Base-by-base conservation (phyloP, 2,888 invertebrate genomes). In the Colletes collaris region DNA sequence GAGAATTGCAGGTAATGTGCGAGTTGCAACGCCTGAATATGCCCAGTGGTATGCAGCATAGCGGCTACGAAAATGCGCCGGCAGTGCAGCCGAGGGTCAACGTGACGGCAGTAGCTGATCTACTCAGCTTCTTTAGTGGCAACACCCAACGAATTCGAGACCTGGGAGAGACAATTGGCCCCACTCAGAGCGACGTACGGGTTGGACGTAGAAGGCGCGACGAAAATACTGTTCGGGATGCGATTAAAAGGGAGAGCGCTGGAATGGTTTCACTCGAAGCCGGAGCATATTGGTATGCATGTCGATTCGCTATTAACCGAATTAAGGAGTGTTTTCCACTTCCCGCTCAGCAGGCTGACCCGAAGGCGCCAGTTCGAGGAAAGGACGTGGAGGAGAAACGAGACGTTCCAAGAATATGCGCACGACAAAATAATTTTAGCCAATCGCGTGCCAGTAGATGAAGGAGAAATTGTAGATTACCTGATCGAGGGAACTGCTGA, bases 401-500 rank as follows among this genome's bases (percentile, higher is more conserved):
- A 64, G 37, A 8, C 50, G 27, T 52, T 64, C 19, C 13, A 11
- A 1, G 63, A 64, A 6, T 64, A 52, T 35, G 19, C n/a, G 11
- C 63, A 64, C 2, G 52, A 64, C 2, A 64, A 64, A 2, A 0
- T 64, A 1, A 1, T 52, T 8, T 35, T 64, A 2, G 63, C 49
- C n/a, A 64, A 50, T 52, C 35, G 50, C 11, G 50, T 64, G 27
- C 63, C 63, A 8, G 52, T 64, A 1, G 11, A 27, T 19, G 13
- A 16, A 0, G 46, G 19, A 2, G 63, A 64, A 11, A 50, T 64
- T 11, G 35, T 64, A 3, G 52, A 64, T 16, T 64, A 64, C 35
- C 4, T 64, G 5, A 64, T 64, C 10, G 52, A 64, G 13, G 63
- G 63, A 37, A 64, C 37, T 37, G n/a, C 37, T 4, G 52, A 64